Conservation (phyloP, 2,888 invertebrate species). For the Melipona bicolor region DNA sequence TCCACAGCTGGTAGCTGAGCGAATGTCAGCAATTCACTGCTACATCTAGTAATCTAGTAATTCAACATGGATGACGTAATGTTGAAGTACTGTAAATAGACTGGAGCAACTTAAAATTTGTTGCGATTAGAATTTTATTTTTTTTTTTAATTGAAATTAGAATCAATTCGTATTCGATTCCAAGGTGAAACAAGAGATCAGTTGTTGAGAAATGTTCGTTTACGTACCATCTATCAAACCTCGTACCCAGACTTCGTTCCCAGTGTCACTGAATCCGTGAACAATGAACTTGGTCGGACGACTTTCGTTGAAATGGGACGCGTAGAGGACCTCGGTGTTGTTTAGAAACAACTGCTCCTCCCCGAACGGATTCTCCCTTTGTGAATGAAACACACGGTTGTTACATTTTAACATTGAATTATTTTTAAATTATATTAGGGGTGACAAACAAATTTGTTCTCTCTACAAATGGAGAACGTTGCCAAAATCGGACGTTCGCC, state of each 20-base stretch:
- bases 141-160: neutral
- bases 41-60: too few relatives aligned
- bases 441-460: neutral
- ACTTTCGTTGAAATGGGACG: slow-evolving; percentile 79
- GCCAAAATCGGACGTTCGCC: neutral
- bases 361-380: slow-evolving; percentile 78
- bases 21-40: too few relatives aligned
- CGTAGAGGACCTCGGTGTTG: slow-evolving; percentile 78
- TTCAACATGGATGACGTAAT: too few relatives aligned
- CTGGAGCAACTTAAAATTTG: too few relatives aligned
- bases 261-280: slow-evolving; percentile 79
- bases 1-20: too few relatives aligned
- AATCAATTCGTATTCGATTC: neutral
- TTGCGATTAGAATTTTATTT: too few relatives aligned
- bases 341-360: slow-evolving; percentile 77
- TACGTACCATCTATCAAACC: slow-evolving; percentile 74
- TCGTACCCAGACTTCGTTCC: slow-evolving; percentile 78
- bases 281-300: slow-evolving; percentile 78
- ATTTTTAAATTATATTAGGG: neutral
- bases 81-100: too few relatives aligned
- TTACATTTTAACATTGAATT: neutral
- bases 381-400: neutral
- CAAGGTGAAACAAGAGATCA: neutral
- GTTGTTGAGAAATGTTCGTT: neutral
- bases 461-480: neutral